Conservation (phyloP, 2,888 invertebrate genomes). For the Lasioglossum vierecki region DNA sequence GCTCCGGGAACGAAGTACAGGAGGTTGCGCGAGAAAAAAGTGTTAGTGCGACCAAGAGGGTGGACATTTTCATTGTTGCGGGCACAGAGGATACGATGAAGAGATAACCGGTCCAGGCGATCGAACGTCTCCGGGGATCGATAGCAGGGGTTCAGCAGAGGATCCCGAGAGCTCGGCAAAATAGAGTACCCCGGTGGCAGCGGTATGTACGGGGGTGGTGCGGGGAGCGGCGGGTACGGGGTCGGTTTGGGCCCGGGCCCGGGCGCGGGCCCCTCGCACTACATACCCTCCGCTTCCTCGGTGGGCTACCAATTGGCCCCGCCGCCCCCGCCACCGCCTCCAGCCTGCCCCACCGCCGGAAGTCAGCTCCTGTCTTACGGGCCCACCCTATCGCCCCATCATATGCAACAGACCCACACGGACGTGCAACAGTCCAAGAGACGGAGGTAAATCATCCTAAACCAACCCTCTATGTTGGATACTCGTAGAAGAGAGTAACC, state of each 20-base stretch:
- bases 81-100: constrained; percentile 19
- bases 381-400: constrained; percentile 79
- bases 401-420: constrained; percentile 77
- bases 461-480: not conserved
- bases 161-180: constrained; percentile 70
- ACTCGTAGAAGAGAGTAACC: not conserved
- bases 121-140: constrained; percentile 16
- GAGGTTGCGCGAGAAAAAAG: not conserved
- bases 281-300: constrained; percentile 76
- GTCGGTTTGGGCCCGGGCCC: constrained; percentile 79
- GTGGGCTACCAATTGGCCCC: constrained; percentile 80
- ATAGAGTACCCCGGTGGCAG: constrained; percentile 81
- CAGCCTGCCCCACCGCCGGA: constrained; percentile 69
- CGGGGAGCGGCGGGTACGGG: constrained; percentile 80
- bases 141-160: constrained; percentile 4
- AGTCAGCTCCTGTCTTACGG: constrained; percentile 80
- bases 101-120: constrained; percentile 5
- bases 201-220: constrained; percentile 81
- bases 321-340: constrained; percentile 73
- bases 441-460: constrained; percentile 70
- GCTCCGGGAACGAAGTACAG: not conserved
- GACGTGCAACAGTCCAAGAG: constrained; percentile 78
- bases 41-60: not conserved
- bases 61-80: not conserved
- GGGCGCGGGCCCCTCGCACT: constrained; percentile 79